These are phyloP conservation scores for Aelia acuminata DNA, from an alignment of 2,888 invertebrate species.

Conservation along the genomic window DNA sequence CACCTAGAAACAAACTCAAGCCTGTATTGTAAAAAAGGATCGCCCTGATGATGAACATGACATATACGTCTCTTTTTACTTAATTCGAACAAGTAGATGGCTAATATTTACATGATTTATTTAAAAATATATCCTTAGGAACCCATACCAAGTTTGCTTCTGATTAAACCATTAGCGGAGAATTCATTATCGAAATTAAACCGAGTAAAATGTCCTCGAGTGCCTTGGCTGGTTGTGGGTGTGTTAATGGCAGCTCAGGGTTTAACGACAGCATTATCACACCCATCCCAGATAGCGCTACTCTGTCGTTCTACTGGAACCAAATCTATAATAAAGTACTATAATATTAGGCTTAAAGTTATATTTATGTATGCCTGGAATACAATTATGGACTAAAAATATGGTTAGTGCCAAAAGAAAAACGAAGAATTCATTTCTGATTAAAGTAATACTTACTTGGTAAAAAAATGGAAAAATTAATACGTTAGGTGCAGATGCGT, in stretches of 20 bases:
- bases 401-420: too few species aligned
- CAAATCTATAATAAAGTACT: neutral
- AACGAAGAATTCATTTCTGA: too few species aligned
- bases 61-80: too few species aligned
- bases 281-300: neutral
- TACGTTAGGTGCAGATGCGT: too few species aligned
- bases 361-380: neutral
- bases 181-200: neutral
- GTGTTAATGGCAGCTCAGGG: neutral
- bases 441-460: too few species aligned
- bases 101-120: too few species aligned
- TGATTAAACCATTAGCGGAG: neutral
- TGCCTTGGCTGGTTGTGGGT: neutral
- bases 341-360: neutral
- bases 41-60: too few species aligned
- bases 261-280: neutral
- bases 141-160: neutral
- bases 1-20: too few species aligned
- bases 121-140: neutral
- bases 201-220: neutral
- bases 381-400: neutral
- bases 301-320: neutral
- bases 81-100: too few species aligned
- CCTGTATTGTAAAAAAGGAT: too few species aligned
- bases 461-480: too few species aligned